Evolutionary conservation across 2,113 vertebrate genomes (phyloP), one percentile per base, ranked within the genome.

Genomic region (Phrynosoma platyrhinos): DNA sequence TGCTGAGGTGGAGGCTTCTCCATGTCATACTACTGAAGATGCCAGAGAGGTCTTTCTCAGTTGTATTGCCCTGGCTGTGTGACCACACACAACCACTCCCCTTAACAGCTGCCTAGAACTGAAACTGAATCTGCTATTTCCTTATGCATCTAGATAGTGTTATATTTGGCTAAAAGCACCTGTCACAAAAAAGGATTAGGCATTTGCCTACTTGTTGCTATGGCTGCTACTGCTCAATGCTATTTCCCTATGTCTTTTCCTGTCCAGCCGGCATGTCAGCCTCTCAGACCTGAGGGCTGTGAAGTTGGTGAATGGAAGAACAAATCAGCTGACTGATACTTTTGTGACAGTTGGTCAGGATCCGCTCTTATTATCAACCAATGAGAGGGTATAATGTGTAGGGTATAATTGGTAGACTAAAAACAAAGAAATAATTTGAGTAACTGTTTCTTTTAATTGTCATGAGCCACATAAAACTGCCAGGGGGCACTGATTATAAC

Each of bases 281-380:
- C 88, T 66, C 93, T 93, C 92, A 93, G 93, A 79, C 90, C 90
- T 91, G 87, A 64, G 90, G 90, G 86, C 88, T 89, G 82, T 90
- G 88, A 91, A 94, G 90, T 93, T 95, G 96, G 95, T 93, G 91
- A 96, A 5, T 90, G 92, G 78, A 91, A 86, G 84, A 96, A 90
- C 92, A 94, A 94, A 87, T 93, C 94, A 90, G 92, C 83, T 92
- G 81, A 78, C 91, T 90, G 94, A 91, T 93, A 92, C 88, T 88
- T 87, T 85, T 88, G 91, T 92, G 92, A 90, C 91, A 92, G 85
- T 93, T 95, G 88, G 84, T 93, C 94, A 92, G 3, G 90, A 85
- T 90, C 78, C 89, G 77, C 89, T 94, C 90, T 91, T 81, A 93
- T 85, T 86, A 92, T 88, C 92, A 95, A 77, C 92, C 91, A 94